Evolutionary conservation across 2,888 invertebrate genomes (phyloP).

Genomic region (Apotomis capreana): DNA sequence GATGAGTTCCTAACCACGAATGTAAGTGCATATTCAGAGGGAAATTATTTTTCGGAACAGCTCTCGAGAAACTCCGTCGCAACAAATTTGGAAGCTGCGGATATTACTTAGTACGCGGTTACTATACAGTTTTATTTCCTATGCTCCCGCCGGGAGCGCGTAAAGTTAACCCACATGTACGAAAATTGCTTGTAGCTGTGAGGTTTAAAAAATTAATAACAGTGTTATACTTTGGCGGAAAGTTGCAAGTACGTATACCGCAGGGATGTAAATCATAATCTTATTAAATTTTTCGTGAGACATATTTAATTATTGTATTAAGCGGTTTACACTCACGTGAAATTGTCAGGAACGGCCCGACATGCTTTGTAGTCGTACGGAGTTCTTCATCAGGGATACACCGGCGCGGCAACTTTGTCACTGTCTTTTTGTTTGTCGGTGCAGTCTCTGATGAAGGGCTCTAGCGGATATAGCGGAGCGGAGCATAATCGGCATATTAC

Average conservation of each 20-base stretch:
- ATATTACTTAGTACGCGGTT: constrained; percentile 64
- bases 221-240: neutral
- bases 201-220: constrained; percentile 5
- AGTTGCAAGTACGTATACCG: neutral
- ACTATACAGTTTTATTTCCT: constrained; percentile 59
- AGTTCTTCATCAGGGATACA: no score
- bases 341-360: no score
- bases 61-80: constrained; percentile 44
- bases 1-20: constrained; percentile 38
- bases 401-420: no score
- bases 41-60: constrained; percentile 35
- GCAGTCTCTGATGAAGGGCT: no score
- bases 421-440: no score
- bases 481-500: no score
- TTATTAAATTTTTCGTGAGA: no score
- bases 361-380: no score
- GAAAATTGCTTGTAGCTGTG: constrained; percentile 19
- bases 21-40: constrained; percentile 22
- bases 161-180: constrained; percentile 16
- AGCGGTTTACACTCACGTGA: no score
- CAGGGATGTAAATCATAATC: neutral
- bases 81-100: constrained; percentile 66
- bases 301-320: no score
- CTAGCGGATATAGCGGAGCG: no score
- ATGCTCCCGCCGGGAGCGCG: constrained; percentile 41